phyloP scores from a whole-genome alignment of 2,888 invertebrate species.

The Ichneumoninae sp. region DNA sequence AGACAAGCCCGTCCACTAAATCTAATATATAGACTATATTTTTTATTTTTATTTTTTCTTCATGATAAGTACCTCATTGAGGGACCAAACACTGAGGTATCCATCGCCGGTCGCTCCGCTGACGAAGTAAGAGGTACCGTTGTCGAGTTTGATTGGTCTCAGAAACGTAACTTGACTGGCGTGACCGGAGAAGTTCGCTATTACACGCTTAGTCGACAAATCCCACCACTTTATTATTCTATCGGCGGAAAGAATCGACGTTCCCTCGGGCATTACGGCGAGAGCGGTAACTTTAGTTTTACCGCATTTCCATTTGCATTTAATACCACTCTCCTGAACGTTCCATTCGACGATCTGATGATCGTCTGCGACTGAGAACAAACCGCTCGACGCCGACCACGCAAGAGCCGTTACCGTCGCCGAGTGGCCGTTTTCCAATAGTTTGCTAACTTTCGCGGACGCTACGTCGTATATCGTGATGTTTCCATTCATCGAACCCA shows the following conservation, averaged over 20 bases:
- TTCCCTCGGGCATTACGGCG: constrained; percentile 79
- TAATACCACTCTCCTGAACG: constrained; percentile 82
- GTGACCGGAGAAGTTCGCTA: constrained; percentile 89
- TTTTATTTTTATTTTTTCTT: not conserved
- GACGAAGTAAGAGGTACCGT: constrained; percentile 83
- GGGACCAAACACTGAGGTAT: constrained; percentile 85
- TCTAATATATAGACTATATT: not conserved
- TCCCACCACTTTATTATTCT: constrained; percentile 88
- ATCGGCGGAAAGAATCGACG: constrained; percentile 78
- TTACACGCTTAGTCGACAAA: constrained; percentile 86
- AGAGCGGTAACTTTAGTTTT: constrained; percentile 85
- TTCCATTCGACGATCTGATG: constrained; percentile 86
- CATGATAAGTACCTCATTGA: constrained; percentile 80
- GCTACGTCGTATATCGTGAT: constrained; percentile 89
- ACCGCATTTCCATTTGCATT: constrained; percentile 89
- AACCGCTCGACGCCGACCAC: constrained; percentile 84
- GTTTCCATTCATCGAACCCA: constrained; percentile 91
- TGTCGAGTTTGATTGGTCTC: constrained; percentile 77
- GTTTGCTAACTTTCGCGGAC: constrained; percentile 81
- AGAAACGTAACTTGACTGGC: constrained; percentile 86
- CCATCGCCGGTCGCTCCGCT: constrained; percentile 85
- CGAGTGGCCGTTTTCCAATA: constrained; percentile 84
- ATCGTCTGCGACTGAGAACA: constrained; percentile 87
- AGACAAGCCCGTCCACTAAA: not conserved
- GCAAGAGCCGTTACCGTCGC: constrained; percentile 86